A percentile compares a stretch with the other conserved stretches of the same genome.
phyloP scores from a whole-genome alignment of 2,797 vertebrate species.

The Melanotaenia parkinsoni region DNA sequence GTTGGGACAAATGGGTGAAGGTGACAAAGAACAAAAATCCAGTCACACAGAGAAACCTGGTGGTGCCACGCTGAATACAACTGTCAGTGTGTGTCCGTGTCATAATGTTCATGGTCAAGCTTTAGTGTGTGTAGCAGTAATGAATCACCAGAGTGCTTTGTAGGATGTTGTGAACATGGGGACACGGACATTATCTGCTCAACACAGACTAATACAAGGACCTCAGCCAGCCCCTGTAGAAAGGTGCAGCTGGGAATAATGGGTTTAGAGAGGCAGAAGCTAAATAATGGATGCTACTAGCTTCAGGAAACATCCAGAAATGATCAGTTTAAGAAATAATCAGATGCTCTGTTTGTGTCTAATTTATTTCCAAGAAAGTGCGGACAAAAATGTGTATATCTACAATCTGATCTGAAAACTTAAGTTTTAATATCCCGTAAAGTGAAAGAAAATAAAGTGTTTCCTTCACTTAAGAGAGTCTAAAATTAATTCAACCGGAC shows the following conservation, averaged over 20 bases:
- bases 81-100: constrained; percentile 54
- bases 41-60: constrained; percentile 52
- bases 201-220: constrained; percentile 69
- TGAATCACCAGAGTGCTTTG: constrained; percentile 50
- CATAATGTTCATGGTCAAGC: constrained; percentile 60
- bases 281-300: constrained; percentile 76
- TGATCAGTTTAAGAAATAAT: constrained; percentile 70
- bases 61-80: constrained; percentile 58
- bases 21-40: constrained; percentile 71
- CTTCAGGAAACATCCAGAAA: constrained; percentile 76
- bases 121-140: constrained; percentile 15
- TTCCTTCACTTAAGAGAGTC: too few relatives aligned
- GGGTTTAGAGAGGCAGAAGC: constrained; percentile 35
- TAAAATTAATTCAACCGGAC: neutral
- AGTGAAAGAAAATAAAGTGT: neutral
- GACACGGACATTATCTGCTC: constrained; percentile 73
- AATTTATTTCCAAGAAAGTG: constrained; percentile 1
- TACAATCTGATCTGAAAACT: neutral
- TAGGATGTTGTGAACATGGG: constrained; percentile 50
- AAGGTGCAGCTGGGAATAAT: constrained; percentile 66
- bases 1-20: constrained; percentile 74
- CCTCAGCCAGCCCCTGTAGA: constrained; percentile 51
- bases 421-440: neutral
- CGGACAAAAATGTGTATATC: neutral
- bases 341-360: constrained; percentile 12